phyloP scores from a whole-genome alignment of 2,888 invertebrate species.

The Ditula angustiorana region DNA sequence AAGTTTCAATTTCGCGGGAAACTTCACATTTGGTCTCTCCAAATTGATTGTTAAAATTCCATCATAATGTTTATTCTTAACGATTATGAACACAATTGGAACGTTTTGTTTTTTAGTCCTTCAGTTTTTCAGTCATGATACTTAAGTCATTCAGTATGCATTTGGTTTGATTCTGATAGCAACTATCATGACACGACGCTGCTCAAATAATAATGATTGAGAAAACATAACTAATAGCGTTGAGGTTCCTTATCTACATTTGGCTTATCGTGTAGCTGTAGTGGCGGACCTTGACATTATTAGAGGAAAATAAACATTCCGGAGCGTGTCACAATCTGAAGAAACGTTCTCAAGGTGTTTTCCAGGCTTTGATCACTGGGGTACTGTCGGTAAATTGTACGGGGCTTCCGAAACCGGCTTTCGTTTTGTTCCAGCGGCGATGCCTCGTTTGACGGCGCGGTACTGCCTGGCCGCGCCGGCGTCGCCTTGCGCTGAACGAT shows the following conservation, averaged over 20 bases:
- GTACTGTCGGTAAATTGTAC: neutral
- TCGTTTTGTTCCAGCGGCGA: conserved; percentile 22
- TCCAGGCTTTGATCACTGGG: conserved; percentile 18
- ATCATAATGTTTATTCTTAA: too few species aligned
- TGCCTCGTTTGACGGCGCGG: conserved; percentile 28
- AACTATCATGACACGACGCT: neutral
- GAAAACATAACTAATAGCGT: conserved; percentile 17
- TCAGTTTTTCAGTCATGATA: too few species aligned
- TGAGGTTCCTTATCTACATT: conserved; percentile 16
- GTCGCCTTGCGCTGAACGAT: conserved; percentile 2
- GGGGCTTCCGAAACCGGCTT: conserved; percentile 28
- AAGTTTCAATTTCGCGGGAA: neutral
- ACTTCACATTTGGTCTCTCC: neutral
- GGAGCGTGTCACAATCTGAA: conserved; percentile 3
- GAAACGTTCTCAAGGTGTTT: conserved; percentile 24
- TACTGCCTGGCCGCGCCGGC: neutral
- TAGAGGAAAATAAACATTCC: conserved; percentile 32
- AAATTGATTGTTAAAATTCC: neutral
- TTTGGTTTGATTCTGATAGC: neutral
- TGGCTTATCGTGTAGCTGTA: conserved; percentile 23
- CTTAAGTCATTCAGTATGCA: too few species aligned
- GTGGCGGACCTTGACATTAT: conserved; percentile 33
- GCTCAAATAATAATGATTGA: conserved; percentile 1
- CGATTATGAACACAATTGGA: too few species aligned
- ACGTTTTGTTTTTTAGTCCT: too few species aligned